Conservation (phyloP, 2,888 invertebrate species). For the Conchocele bisecta region DNA sequence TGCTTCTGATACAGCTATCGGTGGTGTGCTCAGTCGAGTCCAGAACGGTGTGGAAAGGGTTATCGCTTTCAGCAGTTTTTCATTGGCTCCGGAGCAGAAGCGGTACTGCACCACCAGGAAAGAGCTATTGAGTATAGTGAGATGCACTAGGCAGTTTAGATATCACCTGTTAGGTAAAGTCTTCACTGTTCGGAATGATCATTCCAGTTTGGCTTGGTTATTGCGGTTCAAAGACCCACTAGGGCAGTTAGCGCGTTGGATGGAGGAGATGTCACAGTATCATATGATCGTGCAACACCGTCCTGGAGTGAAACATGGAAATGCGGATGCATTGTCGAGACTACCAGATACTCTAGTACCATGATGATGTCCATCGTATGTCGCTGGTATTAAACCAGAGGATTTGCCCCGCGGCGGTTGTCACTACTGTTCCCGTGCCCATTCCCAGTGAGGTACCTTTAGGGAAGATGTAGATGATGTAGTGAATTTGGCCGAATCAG, state of each 20-base stretch:
- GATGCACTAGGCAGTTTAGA: constrained; percentile 36
- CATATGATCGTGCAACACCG: constrained; percentile 13
- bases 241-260: constrained; percentile 11
- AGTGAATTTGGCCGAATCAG: neutral
- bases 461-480: neutral
- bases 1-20: constrained; percentile 22
- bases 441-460: neutral
- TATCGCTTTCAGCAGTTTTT: constrained; percentile 41
- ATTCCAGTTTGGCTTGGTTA: constrained; percentile 36
- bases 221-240: constrained; percentile 37
- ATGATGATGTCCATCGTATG: constrained; percentile 2
- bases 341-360: neutral
- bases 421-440: neutral
- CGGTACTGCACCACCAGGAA: constrained; percentile 47
- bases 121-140: constrained; percentile 44
- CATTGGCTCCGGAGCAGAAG: constrained; percentile 30
- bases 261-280: constrained; percentile 14
- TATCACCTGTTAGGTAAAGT: constrained; percentile 38
- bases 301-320: constrained; percentile 14
- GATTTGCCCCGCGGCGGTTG: neutral
- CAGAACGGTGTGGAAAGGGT: constrained; percentile 42
- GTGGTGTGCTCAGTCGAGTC: constrained; percentile 41
- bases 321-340: constrained; percentile 10
- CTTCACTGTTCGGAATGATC: constrained; percentile 30
- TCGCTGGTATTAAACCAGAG: constrained; percentile 6